Base-by-base conservation (phyloP, 2,797 vertebrate genomes). In the Thamnophis elegans region DNA sequence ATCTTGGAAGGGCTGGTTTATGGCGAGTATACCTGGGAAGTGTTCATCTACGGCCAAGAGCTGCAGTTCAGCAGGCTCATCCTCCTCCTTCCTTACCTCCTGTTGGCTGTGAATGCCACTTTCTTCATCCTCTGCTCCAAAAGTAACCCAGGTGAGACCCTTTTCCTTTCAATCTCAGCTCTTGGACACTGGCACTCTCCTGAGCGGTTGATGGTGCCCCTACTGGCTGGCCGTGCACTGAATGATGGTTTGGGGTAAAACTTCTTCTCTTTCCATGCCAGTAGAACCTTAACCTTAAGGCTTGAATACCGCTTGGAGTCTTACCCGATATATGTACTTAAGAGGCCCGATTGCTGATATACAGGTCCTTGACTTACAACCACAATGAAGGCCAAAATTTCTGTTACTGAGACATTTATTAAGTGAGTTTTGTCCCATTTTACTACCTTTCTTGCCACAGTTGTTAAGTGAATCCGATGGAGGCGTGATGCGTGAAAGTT, bases 11-110 rank as follows among this genome's bases (percentile, higher is more conserved):
- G 90, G 0, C 96, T 97, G 0, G 98, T 99, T 86, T 99, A 98
- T 56, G 97, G 96, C 18, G 99, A 99, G 65, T 99, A 99, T 95
- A 98, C 98, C 25, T 99, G 98, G 93, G 99, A 99, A 91, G 97
- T 99, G 93, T 97, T 99, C 73, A 98, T 97, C 91, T 99, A 98
- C 97, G 99, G 99, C 96, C 97, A 95, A 93, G 98, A 99, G 94
- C 98, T 99, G 98, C 98, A 98, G 88, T 98, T 98, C 73, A 96
- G 95, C 78, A 90, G 97, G 82, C 91, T 90, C 11, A 97, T 96
- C 47, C 97, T 99, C 54, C 97, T 98, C 1, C 97, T 99, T 95
- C 99, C 99, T 92, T 99, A 99, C 62, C 32, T 98, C 89, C 97
- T 99, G 93, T 96, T 99, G 94, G 94, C 92, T 11, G 18, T 97